phyloP scores from a whole-genome alignment of 2,113 vertebrate species.

The Crotalus helleri region DNA sequence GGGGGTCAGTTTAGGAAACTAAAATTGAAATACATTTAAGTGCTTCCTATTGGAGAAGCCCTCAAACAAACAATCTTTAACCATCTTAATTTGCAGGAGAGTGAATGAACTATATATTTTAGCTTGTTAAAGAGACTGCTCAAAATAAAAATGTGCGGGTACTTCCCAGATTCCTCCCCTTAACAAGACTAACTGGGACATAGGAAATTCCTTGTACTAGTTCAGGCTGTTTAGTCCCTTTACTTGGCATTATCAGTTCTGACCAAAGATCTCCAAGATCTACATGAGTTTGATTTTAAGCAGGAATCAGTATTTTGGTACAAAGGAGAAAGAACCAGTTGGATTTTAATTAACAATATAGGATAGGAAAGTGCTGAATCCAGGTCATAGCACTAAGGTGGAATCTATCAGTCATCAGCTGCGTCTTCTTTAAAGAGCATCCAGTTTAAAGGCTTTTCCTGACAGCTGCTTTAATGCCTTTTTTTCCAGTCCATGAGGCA shows the following conservation, averaged over 20 bases:
- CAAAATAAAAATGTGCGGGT: neutral
- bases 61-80: constrained; percentile 15
- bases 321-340: neutral
- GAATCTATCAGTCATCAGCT: neutral
- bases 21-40: neutral
- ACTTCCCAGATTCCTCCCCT: neutral
- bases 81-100: constrained; percentile 5
- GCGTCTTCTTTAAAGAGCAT: neutral
- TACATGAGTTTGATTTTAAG: neutral
- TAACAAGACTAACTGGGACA: neutral
- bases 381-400: neutral
- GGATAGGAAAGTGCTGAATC: neutral
- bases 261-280: neutral
- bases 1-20: neutral
- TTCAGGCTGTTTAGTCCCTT: neutral
- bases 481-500: neutral
- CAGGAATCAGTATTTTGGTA: neutral
- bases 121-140: neutral
- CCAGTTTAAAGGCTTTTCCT: neutral
- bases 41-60: neutral
- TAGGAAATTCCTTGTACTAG: neutral
- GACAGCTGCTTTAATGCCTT: neutral
- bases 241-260: neutral
- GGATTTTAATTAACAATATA: neutral
- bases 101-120: neutral